Evolutionary conservation across 2,888 invertebrate species (phyloP).

Genomic region (Meiosimyza platycephala): DNA sequence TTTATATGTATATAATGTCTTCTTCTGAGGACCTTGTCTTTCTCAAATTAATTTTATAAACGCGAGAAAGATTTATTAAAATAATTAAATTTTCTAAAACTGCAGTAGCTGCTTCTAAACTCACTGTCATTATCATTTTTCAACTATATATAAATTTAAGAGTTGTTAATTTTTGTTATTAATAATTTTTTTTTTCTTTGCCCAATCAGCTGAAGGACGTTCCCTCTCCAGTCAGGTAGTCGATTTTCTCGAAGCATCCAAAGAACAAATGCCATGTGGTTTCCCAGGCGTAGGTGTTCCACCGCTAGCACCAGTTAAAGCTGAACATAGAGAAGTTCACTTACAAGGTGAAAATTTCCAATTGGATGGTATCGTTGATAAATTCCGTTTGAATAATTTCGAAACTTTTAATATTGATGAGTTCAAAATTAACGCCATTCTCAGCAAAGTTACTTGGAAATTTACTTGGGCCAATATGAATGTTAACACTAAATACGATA

Average conservation of each 20-base stretch:
- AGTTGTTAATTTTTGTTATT: neutral
- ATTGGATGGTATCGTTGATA: conserved; percentile 48
- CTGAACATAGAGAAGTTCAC: conserved; percentile 48
- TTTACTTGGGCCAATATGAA: conserved; percentile 52
- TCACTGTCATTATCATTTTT: no score
- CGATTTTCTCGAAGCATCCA: conserved; percentile 49
- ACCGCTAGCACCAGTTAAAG: conserved; percentile 53
- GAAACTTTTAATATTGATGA: conserved; percentile 52
- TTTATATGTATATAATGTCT: no score
- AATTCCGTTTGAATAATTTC: conserved; percentile 52
- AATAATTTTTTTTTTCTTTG: neutral
- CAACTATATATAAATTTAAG: no score
- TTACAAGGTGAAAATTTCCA: conserved; percentile 40
- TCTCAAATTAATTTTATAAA: no score
- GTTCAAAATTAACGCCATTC: conserved; percentile 46
- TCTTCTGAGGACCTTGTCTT: no score
- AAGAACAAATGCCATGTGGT: conserved; percentile 54
- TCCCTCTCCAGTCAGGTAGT: conserved; percentile 49
- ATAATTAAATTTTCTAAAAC: no score
- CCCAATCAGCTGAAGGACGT: conserved; percentile 46
- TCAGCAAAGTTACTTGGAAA: conserved; percentile 50
- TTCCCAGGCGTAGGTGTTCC: conserved; percentile 54
- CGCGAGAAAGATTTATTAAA: no score
- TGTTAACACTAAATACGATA: conserved; percentile 51
- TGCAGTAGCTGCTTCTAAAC: no score